Conservation (phyloP, 2,888 invertebrate genomes). For the Sturmia bella region DNA sequence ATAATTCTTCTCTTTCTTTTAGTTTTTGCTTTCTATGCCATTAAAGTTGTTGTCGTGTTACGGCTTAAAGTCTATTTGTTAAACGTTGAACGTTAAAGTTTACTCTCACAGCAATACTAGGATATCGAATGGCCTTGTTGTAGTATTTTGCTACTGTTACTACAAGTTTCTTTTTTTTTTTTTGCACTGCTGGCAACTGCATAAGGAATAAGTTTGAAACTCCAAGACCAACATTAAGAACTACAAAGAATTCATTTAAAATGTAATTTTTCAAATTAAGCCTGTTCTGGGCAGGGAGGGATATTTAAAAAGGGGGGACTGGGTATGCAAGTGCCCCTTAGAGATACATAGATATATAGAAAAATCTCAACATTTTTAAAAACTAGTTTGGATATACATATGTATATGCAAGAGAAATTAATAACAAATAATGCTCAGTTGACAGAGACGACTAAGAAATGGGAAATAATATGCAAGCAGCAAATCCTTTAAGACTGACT, state of each 20-base stretch:
- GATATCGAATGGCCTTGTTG: neutral
- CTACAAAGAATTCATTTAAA: constrained; percentile 52
- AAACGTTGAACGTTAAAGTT: constrained; percentile 5
- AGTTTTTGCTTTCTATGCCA: constrained; percentile 33
- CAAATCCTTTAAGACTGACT: no score
- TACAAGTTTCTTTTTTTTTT: no score
- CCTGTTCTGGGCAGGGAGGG: neutral
- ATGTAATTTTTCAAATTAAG: constrained; percentile 45
- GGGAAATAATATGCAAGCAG: no score
- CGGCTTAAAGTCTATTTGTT: constrained; percentile 1
- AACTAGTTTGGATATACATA: no score
- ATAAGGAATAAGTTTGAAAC: constrained; percentile 21
- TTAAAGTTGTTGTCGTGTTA: constrained; percentile 12
- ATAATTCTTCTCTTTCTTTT: no score
- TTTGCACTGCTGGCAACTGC: constrained; percentile 18
- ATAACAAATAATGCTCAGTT: no score
- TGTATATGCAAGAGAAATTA: no score
- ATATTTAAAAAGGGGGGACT: neutral
- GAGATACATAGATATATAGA: no score
- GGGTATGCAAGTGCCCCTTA: neutral
- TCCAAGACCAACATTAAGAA: constrained; percentile 38
- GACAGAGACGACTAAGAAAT: no score
- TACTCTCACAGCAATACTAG: neutral
- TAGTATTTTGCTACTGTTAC: neutral
- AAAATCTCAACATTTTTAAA: no score